Percentiles rank a stretch among this genome's conserved stretches.
These are phyloP conservation scores for Prosapia bicincta DNA, from an alignment of 2,888 invertebrate genomes.

Conservation along the genomic window DNA sequence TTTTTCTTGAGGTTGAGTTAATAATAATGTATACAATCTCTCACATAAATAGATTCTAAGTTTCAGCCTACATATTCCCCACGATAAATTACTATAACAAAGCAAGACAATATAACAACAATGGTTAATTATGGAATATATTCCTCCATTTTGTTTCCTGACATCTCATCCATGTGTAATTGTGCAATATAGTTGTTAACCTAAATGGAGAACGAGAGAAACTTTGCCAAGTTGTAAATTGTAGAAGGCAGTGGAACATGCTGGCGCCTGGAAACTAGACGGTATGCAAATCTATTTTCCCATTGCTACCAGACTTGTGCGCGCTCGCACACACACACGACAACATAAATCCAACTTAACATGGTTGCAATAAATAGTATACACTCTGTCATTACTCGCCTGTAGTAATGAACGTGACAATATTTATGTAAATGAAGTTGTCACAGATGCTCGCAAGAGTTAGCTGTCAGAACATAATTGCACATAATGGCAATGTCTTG, in stretches of 20 bases:
- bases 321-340: not conserved
- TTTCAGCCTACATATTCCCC: too few relatives aligned
- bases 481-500: not conserved
- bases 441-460: not conserved
- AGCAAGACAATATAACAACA: too few relatives aligned
- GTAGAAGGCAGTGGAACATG: not conserved
- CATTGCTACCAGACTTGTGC: not conserved
- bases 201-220: not conserved
- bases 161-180: too few relatives aligned
- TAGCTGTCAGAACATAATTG: not conserved
- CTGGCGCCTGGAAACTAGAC: conserved; percentile 2
- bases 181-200: not conserved
- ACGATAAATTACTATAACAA: too few relatives aligned
- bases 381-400: not conserved
- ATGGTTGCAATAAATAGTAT: not conserved
- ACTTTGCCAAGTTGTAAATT: not conserved
- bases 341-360: not conserved
- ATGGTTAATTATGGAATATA: too few relatives aligned
- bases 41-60: too few relatives aligned
- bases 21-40: too few relatives aligned
- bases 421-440: not conserved
- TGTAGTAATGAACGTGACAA: not conserved
- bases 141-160: too few relatives aligned
- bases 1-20: too few relatives aligned
- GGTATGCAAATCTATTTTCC: not conserved